Base-by-base conservation (phyloP, 2,888 invertebrate species). In the Loripinus fragilis region DNA sequence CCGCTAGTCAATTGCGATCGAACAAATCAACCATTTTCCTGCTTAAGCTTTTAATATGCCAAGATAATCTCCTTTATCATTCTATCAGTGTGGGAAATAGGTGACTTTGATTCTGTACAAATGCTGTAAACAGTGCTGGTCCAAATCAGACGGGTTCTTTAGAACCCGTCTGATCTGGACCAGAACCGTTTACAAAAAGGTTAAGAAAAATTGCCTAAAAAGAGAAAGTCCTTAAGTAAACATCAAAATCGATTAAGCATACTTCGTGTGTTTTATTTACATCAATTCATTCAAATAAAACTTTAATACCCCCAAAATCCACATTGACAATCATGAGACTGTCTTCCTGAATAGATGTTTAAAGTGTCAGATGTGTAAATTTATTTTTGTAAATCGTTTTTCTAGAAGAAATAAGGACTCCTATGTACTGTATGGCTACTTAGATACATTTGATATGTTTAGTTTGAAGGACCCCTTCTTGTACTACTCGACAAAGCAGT, bases 311-410 rank as follows among this genome's bases (percentile, higher is more conserved):
- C 25, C 12, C 15, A 23, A 28, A n/a, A 25, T n/a, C 55, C 25
- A 55, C 12, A 28, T 10, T n/a, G 55, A 15, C 55, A 55, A 28
- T 55, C 7, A 55, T n/a, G n/a, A 55, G 25, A n/a, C 23, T 25
- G 12, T 55, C 55, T 55, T 55, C 55, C 55, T 55, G 55, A 55
- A 55, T 55, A 55, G 25, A 55, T n/a, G 2, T 23, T 55, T 55
- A 55, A 55, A 55, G 7, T 55, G 55, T 55, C 55, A 55, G 25
- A 55, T 55, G 15, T 25, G 55, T 55, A 55, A 55, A 55, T 55
- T 55, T 55, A 55, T 55, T 55, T 55, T 55, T 55, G n/a, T 28
- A 55, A 55, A 55, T 55, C 28, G 55, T 17, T 55, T 38, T 55
- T 55, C 55, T 55, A 25, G 55, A 55, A 23, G 23, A 55, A 50